Evolutionary conservation across 2,888 invertebrate species (phyloP), one percentile per base, ranked within the genome.

Genomic region (Dinocampus coccinellae): DNA sequence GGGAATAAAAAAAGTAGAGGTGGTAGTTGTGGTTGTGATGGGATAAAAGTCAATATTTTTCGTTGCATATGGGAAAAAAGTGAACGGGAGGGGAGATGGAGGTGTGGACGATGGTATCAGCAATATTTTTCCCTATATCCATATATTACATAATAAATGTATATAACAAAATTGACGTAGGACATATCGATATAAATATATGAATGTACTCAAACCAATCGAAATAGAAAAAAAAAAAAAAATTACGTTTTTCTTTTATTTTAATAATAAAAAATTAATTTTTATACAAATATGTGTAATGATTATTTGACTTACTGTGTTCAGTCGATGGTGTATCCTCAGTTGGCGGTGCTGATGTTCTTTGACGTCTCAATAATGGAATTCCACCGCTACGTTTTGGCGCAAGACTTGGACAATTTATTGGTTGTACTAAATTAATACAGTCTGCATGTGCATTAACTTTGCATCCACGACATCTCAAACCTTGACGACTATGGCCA

Each of bases 371-470:
- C 73, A 97, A 90, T 68, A 97, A 91, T 67, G 87, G 86, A 47
- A 87, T 85, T 2, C 86, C 87, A 6, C 82, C 84, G 68, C 81
- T 77, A 20, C 84, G 84, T 70, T 86, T 87, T 9, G 86, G 81
- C 33, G 79, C 79, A 29, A 86, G 69, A 67, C 84, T 84, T 76
- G 96, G 95, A 85, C 97, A 97, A 84, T 93, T 93, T 73, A 92
- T 92, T 20, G 94, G 93, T 81, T 93, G 92, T 11, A 95, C 93
- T 88, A 95, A 92, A 74, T 89, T 90, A 76, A 90, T 90, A 88
- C 97, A 97, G 87, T 97, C 96, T 57, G 93, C 91, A 88, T 97
- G 97, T 68, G 95, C 93, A 88, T 97, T 97, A 89, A 95, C 92
- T 88, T 97, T 97, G 88, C 97, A 97, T 76, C 96, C 91, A 69